Evolutionary conservation across 64 coral and sea anemone species (phyloP), one percentile per base, ranked within the genome.

Genomic region (Actinia tenebrosa): DNA sequence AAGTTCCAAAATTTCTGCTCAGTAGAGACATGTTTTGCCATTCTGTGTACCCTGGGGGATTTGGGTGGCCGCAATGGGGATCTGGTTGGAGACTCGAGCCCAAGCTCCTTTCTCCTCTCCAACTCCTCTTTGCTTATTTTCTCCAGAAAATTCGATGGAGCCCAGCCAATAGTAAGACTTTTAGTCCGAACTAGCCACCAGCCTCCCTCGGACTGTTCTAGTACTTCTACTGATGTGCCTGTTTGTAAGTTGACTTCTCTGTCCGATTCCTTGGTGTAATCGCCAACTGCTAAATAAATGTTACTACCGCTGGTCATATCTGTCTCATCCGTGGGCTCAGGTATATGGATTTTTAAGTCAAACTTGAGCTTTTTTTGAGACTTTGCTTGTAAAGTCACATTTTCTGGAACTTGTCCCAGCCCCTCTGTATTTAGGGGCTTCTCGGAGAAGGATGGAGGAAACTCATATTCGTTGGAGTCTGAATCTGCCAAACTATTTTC

Each of bases 151-250:
- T 97, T 97, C 55, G 94, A 97, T 5, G 94, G 94, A 56, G 94
- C 94, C 94, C 94, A 97, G 30, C 94, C 94, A 69, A 93, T 84
- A 43, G 88, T 90, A 45, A 68, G 72, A 60, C 84, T 90, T 16
- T 83, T 60, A 7, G 94, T 97, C 46, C 91, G 45, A 45, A 97
- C 94, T 19, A 89, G 71, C 94, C 94, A 97, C 94, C 94, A 97
- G 9, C 94, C 94, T 45, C 91, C 71, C 17, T 90, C 91, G 10
- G 91, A 88, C 75, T 97, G 55, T 44, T 88, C 85, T 6, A 97
- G 45, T 14, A 97, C 71, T 83, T 97, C 88, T 0, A 97, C 94
- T 17, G 89, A 78, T 42, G 69, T 87, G 16, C 86, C 89, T 63
- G 93, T 86, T 68, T 44, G 45, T n/a, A 97, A 63, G 86, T 83